Conservation (phyloP, 2,797 vertebrate genomes). For the Muraenolepis orangiensis region DNA sequence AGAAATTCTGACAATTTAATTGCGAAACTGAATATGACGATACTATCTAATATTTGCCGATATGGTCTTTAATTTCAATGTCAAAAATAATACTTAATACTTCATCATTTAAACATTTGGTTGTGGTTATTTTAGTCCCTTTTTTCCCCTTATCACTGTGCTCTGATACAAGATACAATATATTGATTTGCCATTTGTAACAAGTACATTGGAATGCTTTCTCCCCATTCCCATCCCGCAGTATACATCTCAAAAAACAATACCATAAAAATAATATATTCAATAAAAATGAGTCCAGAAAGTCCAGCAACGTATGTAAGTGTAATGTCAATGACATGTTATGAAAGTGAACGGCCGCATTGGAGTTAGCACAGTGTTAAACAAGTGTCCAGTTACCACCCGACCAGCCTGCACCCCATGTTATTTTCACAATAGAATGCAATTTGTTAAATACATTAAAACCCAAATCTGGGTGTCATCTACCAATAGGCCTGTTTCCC, state of each 20-base stretch:
- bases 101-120: not conserved
- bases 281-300: no score
- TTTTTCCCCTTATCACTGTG: not conserved
- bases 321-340: no score
- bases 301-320: no score
- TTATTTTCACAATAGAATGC: constrained; percentile 52
- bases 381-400: constrained; percentile 28
- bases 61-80: not conserved
- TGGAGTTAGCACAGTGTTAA: constrained; percentile 46
- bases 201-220: no score
- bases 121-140: not conserved
- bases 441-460: constrained; percentile 72
- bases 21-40: not conserved
- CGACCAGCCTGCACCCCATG: constrained; percentile 28
- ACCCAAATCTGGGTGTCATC: constrained; percentile 53
- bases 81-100: not conserved
- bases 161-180: no score
- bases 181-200: no score
- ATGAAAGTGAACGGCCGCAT: no score
- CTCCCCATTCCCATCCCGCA: no score
- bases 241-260: no score
- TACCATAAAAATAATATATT: no score
- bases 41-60: not conserved
- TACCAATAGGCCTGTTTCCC: constrained; percentile 11
- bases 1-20: not conserved